Evolutionary conservation across 2,113 vertebrate species (phyloP).

Genomic region (Passerina amoena): DNA sequence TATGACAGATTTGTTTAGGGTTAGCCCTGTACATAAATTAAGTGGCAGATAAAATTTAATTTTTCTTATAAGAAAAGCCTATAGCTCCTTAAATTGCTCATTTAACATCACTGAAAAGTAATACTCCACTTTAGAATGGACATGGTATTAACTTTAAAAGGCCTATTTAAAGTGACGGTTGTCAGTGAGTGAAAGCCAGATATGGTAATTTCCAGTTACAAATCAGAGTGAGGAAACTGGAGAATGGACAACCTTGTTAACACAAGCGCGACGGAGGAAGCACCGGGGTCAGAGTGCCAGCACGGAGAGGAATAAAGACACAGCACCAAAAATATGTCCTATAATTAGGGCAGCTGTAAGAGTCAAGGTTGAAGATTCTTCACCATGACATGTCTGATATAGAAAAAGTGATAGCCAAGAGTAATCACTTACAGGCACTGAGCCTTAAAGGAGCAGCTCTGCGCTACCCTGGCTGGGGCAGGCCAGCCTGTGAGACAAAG

Average conservation of each 20-base stretch:
- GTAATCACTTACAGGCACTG: conserved; percentile 61
- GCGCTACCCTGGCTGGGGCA: background rate
- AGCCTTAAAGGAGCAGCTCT: conserved; percentile 57
- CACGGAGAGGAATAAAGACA: conserved; percentile 68
- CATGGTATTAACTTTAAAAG: conserved; percentile 74
- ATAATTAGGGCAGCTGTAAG: conserved; percentile 73
- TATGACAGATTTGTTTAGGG: conserved; percentile 59
- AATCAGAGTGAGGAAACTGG: conserved; percentile 70
- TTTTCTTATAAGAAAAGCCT: conserved; percentile 49
- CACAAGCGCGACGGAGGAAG: conserved; percentile 66
- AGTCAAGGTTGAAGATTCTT: conserved; percentile 77
- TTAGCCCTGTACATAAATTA: conserved; percentile 58
- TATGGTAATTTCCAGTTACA: conserved; percentile 75
- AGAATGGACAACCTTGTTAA: conserved; percentile 74
- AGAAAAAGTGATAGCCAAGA: conserved; percentile 66
- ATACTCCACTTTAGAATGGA: conserved; percentile 67
- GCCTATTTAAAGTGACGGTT: conserved; percentile 75
- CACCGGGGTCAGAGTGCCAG: conserved; percentile 65
- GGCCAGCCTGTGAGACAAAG: background rate
- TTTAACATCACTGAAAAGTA: conserved; percentile 74
- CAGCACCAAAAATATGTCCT: conserved; percentile 74
- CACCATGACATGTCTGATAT: conserved; percentile 71
- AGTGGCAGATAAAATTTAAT: conserved; percentile 55
- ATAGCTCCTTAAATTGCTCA: conserved; percentile 62
- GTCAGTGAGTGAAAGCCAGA: conserved; percentile 73